Evolutionary conservation across 1,140 invertebrate genomes (phyloP).

Genomic region (Drosophila sproati): DNA sequence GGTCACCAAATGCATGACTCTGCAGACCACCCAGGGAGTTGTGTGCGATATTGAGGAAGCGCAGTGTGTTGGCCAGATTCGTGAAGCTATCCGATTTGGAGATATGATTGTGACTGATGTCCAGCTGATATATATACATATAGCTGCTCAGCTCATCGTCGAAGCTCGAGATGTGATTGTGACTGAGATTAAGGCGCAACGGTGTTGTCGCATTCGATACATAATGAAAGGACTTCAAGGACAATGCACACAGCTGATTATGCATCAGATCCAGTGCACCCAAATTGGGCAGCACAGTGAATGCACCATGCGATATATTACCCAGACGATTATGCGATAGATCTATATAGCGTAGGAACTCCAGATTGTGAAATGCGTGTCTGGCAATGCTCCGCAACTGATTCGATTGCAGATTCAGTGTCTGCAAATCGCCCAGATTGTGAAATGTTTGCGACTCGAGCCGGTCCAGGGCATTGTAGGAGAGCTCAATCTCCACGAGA

Average conservation of each 20-base stretch:
- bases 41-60: conserved; percentile 89
- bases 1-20: conserved; percentile 89
- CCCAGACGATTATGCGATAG: conserved; percentile 89
- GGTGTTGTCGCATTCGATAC: conserved; percentile 87
- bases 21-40: conserved; percentile 90
- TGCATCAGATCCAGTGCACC: conserved; percentile 90
- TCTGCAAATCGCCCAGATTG: conserved; percentile 88
- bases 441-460: conserved; percentile 88
- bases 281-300: conserved; percentile 89
- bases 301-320: conserved; percentile 87
- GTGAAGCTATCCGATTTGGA: conserved; percentile 88
- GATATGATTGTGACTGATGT: conserved; percentile 89
- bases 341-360: conserved; percentile 89
- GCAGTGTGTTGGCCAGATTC: conserved; percentile 87
- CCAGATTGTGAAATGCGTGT: conserved; percentile 88
- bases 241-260: conserved; percentile 89
- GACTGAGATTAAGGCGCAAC: conserved; percentile 88
- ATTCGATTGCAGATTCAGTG: conserved; percentile 90
- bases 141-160: conserved; percentile 86
- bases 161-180: conserved; percentile 88
- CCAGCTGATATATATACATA: conserved; percentile 88
- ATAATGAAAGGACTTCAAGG: conserved; percentile 88
- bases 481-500: conserved; percentile 90
- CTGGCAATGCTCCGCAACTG: conserved; percentile 87
- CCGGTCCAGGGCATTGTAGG: conserved; percentile 89